A percentile compares a stretch with the other conserved stretches of the same genome.
Conservation (phyloP, 2,797 vertebrate species). For the Epinephelus malabaricus region DNA sequence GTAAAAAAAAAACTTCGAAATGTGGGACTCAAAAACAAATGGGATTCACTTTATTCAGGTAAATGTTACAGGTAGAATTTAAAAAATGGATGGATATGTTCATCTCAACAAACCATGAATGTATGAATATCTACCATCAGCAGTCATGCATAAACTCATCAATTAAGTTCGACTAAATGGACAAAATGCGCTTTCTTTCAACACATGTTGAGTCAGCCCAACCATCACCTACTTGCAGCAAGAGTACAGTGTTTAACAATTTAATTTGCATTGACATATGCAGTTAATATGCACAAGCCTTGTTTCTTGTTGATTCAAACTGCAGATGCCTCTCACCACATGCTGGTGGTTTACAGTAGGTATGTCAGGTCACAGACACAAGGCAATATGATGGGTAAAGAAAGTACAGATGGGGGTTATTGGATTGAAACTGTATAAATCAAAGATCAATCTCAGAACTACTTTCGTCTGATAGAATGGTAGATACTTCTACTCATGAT, state of each 20-base stretch:
- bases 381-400: background rate
- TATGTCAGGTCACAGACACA: slow-evolving; percentile 13
- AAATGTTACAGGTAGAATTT: slow-evolving; percentile 45
- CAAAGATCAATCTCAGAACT: background rate
- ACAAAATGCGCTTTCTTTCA: slow-evolving; percentile 17
- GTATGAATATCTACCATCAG: slow-evolving; percentile 30
- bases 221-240: background rate
- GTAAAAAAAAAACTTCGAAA: background rate
- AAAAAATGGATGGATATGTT: slow-evolving; percentile 33
- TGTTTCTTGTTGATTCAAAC: slow-evolving; percentile 15
- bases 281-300: background rate
- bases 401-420: background rate
- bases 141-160: slow-evolving; percentile 34
- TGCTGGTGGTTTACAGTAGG: background rate
- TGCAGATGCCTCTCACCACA: background rate
- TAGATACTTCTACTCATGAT: background rate
- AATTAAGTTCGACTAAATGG: slow-evolving; percentile 17
- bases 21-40: slow-evolving; percentile 24
- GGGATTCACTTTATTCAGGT: slow-evolving; percentile 62
- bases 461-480: background rate
- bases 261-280: background rate
- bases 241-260: slow-evolving; percentile 6
- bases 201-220: background rate
- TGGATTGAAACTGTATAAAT: background rate
- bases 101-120: slow-evolving; percentile 37